phyloP scores from a whole-genome alignment of 2,797 vertebrate species.

The Danio tinwini region DNA sequence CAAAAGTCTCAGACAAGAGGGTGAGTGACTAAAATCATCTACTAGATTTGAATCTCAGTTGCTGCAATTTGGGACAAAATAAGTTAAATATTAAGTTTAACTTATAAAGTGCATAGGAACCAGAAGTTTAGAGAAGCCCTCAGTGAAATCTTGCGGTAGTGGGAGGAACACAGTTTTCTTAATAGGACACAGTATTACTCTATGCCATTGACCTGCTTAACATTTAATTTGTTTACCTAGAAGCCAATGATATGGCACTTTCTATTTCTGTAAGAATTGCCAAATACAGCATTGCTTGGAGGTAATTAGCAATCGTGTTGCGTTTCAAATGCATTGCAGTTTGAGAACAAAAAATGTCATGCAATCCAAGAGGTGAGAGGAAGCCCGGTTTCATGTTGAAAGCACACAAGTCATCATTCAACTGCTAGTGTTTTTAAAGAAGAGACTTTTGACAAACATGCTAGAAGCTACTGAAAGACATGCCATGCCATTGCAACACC shows the following conservation, averaged over 20 bases:
- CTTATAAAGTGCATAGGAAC: too few species aligned
- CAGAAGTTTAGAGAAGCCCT: too few species aligned
- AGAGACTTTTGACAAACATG: constrained; percentile 73
- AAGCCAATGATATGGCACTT: not conserved
- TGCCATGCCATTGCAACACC: constrained; percentile 59
- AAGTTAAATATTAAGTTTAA: too few species aligned
- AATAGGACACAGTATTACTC: too few species aligned
- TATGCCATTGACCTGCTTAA: not conserved
- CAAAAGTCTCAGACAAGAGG: too few species aligned
- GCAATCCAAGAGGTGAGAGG: constrained; percentile 61
- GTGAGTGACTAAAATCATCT: too few species aligned
- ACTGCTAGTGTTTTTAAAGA: constrained; percentile 70
- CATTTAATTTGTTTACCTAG: not conserved
- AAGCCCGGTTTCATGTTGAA: constrained; percentile 67
- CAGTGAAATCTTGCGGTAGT: too few species aligned
- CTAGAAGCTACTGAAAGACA: constrained; percentile 77
- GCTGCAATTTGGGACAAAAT: too few species aligned
- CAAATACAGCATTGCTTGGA: constrained; percentile 6
- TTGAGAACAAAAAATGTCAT: constrained; percentile 69
- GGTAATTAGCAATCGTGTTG: constrained; percentile 54
- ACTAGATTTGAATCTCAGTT: too few species aligned
- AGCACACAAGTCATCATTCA: constrained; percentile 78
- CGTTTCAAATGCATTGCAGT: constrained; percentile 62
- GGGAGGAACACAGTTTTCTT: too few species aligned
- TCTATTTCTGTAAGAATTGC: not conserved